Conservation (phyloP, 1,140 invertebrate genomes). For the Bradynema listronoti region DNA sequence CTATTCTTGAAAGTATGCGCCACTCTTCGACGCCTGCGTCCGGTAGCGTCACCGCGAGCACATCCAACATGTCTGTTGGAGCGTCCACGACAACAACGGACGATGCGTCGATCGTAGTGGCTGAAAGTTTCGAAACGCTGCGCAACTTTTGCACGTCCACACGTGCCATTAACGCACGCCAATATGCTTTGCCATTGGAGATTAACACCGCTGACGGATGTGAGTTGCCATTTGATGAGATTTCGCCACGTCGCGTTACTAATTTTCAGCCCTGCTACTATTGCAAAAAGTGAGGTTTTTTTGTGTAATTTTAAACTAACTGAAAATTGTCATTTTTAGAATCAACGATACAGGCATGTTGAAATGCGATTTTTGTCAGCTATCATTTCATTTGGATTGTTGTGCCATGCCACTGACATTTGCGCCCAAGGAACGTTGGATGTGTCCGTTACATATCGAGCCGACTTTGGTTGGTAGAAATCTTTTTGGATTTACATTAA, state of each 20-base stretch:
- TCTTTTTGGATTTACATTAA: background rate
- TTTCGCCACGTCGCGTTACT: conserved; percentile 8
- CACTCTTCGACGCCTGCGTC: background rate
- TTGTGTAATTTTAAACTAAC: conserved; percentile 6
- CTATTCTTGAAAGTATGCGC: background rate
- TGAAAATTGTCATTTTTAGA: conserved; percentile 62
- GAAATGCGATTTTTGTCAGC: conserved; percentile 84
- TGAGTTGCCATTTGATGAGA: conserved; percentile 24
- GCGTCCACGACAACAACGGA: background rate
- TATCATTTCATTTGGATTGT: conserved; percentile 84
- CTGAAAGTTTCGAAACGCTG: conserved; percentile 9
- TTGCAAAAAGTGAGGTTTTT: conserved; percentile 15
- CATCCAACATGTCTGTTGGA: background rate
- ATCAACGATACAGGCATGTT: conserved; percentile 75
- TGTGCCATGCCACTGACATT: conserved; percentile 80
- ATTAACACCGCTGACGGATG: conserved; percentile 8
- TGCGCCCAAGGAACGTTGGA: conserved; percentile 79
- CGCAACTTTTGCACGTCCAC: conserved; percentile 2
- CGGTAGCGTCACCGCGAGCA: background rate
- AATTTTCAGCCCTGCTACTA: conserved; percentile 16
- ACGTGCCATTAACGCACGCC: conserved; percentile 20
- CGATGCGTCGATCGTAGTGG: background rate
- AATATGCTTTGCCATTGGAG: conserved; percentile 18
- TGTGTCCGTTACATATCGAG: conserved; percentile 93
- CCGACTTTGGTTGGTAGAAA: conserved; percentile 65